Conservation (phyloP, 2,797 vertebrate species). For the Alectoris magna region DNA sequence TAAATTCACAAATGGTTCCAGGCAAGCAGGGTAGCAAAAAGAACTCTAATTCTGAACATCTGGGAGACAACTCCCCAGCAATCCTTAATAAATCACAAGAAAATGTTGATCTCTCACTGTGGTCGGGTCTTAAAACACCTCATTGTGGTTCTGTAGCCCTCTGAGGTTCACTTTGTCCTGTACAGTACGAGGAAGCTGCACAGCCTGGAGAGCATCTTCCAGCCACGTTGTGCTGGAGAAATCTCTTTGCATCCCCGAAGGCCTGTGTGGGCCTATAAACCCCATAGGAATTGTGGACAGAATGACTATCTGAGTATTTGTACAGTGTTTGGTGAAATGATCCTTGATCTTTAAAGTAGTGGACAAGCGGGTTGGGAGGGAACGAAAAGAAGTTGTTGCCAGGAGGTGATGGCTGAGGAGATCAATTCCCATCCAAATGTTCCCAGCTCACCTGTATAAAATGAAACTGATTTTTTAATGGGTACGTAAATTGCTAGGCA, state of each 20-base stretch:
- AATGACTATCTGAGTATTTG: not conserved
- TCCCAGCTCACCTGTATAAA: not conserved
- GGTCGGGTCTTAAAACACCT: not conserved
- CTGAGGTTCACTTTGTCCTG: not conserved
- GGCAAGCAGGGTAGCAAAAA: not conserved
- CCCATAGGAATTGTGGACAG: accelerated
- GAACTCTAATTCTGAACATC: not conserved
- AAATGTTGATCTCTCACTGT: not conserved
- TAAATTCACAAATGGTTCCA: not conserved
- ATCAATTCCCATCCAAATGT: not conserved
- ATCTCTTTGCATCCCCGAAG: not conserved
- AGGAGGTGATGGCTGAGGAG: not conserved
- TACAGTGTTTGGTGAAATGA: not conserved
- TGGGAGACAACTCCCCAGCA: not conserved
- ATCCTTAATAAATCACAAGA: not conserved
- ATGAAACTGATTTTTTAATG: not conserved
- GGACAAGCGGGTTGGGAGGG: not conserved
- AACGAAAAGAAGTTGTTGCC: not conserved
- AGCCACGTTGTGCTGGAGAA: not conserved
- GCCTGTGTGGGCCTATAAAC: not conserved
- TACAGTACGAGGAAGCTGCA: not conserved
- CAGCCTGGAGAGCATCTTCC: not conserved
- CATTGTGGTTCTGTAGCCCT: not conserved
- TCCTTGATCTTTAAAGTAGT: not conserved
- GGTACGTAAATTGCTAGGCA: not conserved